phyloP scores from a whole-genome alignment of 2,888 invertebrate species.

The Andrena minutula region DNA sequence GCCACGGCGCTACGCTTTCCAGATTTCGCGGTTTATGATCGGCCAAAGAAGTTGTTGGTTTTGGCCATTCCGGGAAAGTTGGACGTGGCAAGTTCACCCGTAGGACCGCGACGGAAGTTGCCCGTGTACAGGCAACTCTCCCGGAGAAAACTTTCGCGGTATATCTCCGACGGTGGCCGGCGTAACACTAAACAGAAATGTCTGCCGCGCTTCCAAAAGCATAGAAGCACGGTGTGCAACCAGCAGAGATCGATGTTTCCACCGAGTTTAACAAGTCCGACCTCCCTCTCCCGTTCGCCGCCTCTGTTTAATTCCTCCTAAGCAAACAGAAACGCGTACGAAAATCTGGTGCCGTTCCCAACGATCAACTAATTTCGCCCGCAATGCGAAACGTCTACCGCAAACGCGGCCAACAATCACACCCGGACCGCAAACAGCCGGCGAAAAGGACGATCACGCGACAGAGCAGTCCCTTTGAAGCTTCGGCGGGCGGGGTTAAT shows the following conservation, averaged over 20 bases:
- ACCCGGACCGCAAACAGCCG: conserved; percentile 29
- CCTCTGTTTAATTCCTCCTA: not conserved
- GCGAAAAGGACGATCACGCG: conserved; percentile 24
- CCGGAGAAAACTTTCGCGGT: conserved; percentile 28
- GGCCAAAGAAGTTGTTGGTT: conserved; percentile 39
- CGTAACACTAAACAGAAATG: conserved; percentile 20
- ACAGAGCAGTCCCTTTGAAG: conserved; percentile 41
- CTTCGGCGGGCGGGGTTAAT: conserved; percentile 38
- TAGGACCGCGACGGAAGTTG: conserved; percentile 19
- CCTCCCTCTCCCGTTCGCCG: not conserved
- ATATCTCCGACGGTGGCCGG: conserved; percentile 1
- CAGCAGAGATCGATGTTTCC: conserved; percentile 4
- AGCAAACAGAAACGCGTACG: not conserved
- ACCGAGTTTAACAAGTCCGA: not conserved
- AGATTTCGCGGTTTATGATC: conserved; percentile 51
- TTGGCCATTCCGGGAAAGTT: conserved; percentile 34
- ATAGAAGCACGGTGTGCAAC: not conserved
- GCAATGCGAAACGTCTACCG: conserved; percentile 35
- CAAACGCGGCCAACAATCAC: conserved; percentile 29
- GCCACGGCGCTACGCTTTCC: not conserved
- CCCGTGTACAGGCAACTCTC: not conserved
- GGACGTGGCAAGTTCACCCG: conserved; percentile 25
- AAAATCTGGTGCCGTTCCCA: not conserved
- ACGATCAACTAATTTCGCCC: not conserved
- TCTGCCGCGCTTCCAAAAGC: conserved; percentile 8